Conservation (phyloP, 2,113 vertebrate species). For the Panthera leo region DNA sequence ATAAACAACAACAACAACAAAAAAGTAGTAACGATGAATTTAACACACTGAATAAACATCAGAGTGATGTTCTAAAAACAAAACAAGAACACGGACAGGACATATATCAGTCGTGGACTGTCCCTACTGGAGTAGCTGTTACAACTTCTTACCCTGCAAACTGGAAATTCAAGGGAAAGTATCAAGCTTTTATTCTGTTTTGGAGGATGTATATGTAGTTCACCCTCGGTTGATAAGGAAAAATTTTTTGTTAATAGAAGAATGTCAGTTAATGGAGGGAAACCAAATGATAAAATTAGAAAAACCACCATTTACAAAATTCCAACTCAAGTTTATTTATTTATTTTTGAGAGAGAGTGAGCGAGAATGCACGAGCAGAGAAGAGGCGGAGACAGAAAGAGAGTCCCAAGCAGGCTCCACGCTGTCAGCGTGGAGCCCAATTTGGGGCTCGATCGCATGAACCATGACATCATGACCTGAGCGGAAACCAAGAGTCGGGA, state of each 20-base stretch:
- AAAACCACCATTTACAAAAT: not conserved
- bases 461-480: too few species aligned
- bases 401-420: too few species aligned
- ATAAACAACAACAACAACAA: too few species aligned
- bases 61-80: not conserved
- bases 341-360: too few species aligned
- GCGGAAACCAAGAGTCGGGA: too few species aligned
- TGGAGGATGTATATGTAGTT: not conserved
- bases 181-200: not conserved
- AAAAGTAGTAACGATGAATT: not conserved
- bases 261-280: not conserved
- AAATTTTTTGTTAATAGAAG: not conserved
- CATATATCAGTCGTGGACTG: accelerated
- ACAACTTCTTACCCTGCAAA: not conserved
- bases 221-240: not conserved
- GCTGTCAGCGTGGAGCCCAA: too few species aligned
- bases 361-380: too few species aligned
- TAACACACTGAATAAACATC: accelerated
- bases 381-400: too few species aligned
- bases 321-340: not conserved
- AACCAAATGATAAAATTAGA: not conserved
- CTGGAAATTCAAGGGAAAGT: not conserved
- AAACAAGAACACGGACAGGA: not conserved
- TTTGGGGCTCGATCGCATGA: too few species aligned
- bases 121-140: not conserved